These are phyloP conservation scores for Laticauda colubrina DNA, from an alignment of 2,113 vertebrate species.

Conservation along the genomic window DNA sequence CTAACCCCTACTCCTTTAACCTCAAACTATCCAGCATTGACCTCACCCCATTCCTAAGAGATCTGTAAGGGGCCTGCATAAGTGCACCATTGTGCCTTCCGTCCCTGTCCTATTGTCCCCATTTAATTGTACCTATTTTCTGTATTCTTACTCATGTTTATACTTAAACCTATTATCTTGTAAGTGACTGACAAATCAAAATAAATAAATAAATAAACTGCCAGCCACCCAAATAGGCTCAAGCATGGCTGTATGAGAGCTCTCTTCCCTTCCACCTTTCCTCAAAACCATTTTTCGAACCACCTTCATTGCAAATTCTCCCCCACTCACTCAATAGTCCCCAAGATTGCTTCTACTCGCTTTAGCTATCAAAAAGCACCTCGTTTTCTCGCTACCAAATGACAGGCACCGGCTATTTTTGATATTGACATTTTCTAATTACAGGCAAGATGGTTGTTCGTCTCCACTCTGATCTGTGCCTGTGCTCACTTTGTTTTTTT, in stretches of 20 bases:
- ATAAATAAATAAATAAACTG: background rate
- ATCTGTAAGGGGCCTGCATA: no score
- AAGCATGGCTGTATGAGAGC: slow-evolving; percentile 51
- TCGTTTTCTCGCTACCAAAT: slow-evolving; percentile 19
- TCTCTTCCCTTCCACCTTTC: slow-evolving; percentile 41
- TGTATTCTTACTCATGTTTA: no score
- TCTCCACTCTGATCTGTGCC: slow-evolving; percentile 67
- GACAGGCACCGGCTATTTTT: slow-evolving; percentile 50
- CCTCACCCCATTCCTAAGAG: no score
- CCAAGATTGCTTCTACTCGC: slow-evolving; percentile 56
- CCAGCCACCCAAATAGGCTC: slow-evolving; percentile 47
- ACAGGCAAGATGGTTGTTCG: slow-evolving; percentile 65
- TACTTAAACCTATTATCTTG: no score
- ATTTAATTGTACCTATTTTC: no score
- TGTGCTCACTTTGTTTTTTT: slow-evolving; percentile 44
- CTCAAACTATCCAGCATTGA: no score
- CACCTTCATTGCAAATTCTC: slow-evolving; percentile 44
- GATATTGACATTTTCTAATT: slow-evolving; percentile 71
- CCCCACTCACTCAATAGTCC: slow-evolving; percentile 21
- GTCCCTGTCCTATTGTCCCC: no score
- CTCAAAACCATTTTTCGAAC: slow-evolving; percentile 43
- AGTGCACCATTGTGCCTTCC: no score
- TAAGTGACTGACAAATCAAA: no score
- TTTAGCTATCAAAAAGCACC: slow-evolving; percentile 20
- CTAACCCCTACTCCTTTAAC: no score